Evolutionary conservation across 2,888 invertebrate genomes (phyloP), one percentile per base, ranked within the genome.

Genomic region (Endomychus coccineus): DNA sequence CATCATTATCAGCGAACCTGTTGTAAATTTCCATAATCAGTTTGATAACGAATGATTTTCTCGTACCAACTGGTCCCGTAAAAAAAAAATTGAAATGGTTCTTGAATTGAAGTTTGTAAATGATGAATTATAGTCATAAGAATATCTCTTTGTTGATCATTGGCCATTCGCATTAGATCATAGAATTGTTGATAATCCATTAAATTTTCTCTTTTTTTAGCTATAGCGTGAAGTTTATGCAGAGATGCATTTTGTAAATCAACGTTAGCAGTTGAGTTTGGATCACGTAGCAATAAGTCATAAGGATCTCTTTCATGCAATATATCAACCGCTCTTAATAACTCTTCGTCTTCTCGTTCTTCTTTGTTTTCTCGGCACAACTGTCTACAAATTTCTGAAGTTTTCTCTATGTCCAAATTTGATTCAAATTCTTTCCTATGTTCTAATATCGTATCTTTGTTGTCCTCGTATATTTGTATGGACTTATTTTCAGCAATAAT

Each of bases 21-120:
- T 66, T 66, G 32, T 62, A 62, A 39, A 59, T 65, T 51, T 64
- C 64, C 61, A 62, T 62, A 0, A 67, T 27, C 0, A 58, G 44
- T 52, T 59, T 59, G 5, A 65, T 61, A 7, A 58, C 48, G 34
- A 59, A 63, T 10, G 59, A 51, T 52, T 61, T 58, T 2, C 55
- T 55, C 36, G 46, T 44, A n/a, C 56, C 55, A 27, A 55, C 54
- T 24, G 54, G 52, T 5, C 54, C 52, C 11, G 51, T 53, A 4
- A 54, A 48, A 29, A 39, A 40, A 12, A 15, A n/a, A n/a, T n/a
- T n/a, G n/a, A n/a, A n/a, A n/a, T n/a, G n/a, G n/a, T n/a, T n/a
- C n/a, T n/a, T n/a, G n/a, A n/a, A n/a, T n/a, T n/a, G n/a, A n/a
- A n/a, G n/a, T n/a, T n/a, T n/a, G n/a, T 27, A 27, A 27, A 27